Evolutionary conservation across 2,113 vertebrate genomes (phyloP), one percentile per base, ranked within the genome.

Genomic region (Periophthalmodon schlosseri): DNA sequence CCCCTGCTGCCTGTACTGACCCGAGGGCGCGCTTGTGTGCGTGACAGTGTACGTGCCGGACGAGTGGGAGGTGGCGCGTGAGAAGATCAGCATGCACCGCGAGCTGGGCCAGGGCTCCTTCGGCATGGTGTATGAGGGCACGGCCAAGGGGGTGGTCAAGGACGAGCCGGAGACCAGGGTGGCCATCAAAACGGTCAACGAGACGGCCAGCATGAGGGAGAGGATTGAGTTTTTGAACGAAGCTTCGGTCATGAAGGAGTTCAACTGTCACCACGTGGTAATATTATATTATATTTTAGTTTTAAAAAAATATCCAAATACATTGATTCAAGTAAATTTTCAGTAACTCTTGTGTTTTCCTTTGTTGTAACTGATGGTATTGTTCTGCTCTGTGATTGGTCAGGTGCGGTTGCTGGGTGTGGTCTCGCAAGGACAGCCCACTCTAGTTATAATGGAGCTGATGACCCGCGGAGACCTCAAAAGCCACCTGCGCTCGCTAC

Each of bases 191-290:
- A 99, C 98, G 0, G 98, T 99, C 73, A 99, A 99, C 0, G 98
- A 99, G 90, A 95, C 97, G 0, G 98, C 97, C 0, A 99, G 96
- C 90, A 97, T 99, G 97, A 95, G 96, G 0, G 98, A 99, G 83
- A 94, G 98, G 79, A 99, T 99, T 0, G 98, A 99, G 88, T 99
- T 99, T 90, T 89, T 99, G 84, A 99, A 99, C 0, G 98, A 99
- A 92, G 97, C 98, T 11, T 99, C 98, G 0, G 98, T 99, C 91
- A 99, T 99, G 98, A 99, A 99, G 91, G 97, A 99, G 90, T 99
- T 99, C 91, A 99, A 98, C 85, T 99, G 98, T 91, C 97, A 99
- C 88, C 98, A 99, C 0, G 98, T 99, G 94, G 98, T 99, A n/a
- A n/a, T n/a, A n/a, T n/a, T n/a, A n/a, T n/a, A n/a, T n/a, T n/a